Percentiles rank a stretch among this genome's conserved stretches.
phyloP scores from a whole-genome alignment of 2,888 invertebrate species.

The Meliscaeva auricollis region DNA sequence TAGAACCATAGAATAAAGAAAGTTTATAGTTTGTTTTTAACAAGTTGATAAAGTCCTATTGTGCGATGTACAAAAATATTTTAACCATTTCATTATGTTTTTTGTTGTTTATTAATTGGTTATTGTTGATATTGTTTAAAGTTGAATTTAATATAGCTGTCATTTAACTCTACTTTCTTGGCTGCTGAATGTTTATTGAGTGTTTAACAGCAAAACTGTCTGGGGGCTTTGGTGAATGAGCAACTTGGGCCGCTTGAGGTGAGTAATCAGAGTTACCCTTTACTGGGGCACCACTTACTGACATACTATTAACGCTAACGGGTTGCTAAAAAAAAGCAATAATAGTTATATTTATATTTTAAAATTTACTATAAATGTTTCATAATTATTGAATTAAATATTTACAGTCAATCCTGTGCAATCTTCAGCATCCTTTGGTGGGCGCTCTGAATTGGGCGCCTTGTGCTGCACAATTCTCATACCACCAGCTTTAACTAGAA shows the following conservation, averaged over 20 bases:
- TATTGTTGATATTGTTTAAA: neutral
- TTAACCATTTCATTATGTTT: constrained; percentile 28
- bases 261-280: constrained; percentile 95
- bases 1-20: constrained; percentile 32
- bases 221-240: constrained; percentile 92
- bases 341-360: constrained; percentile 17
- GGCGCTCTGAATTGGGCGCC: constrained; percentile 87
- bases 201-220: constrained; percentile 87
- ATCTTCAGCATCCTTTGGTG: constrained; percentile 89
- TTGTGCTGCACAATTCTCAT: constrained; percentile 97
- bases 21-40: too few relatives aligned
- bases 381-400: neutral
- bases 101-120: neutral
- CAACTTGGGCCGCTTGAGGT: constrained; percentile 93
- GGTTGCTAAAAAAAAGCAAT: constrained; percentile 81
- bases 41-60: constrained; percentile 45
- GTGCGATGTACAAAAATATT: constrained; percentile 67
- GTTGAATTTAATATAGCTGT: neutral
- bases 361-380: too few relatives aligned
- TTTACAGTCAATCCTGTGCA: constrained; percentile 89
- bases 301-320: constrained; percentile 88
- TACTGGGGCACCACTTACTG: constrained; percentile 91
- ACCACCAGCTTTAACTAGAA: constrained; percentile 94
- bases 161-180: constrained; percentile 88
- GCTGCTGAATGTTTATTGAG: constrained; percentile 92